Evolutionary conservation across 2,888 invertebrate species (phyloP).

Genomic region (Diloba caeruleocephala): DNA sequence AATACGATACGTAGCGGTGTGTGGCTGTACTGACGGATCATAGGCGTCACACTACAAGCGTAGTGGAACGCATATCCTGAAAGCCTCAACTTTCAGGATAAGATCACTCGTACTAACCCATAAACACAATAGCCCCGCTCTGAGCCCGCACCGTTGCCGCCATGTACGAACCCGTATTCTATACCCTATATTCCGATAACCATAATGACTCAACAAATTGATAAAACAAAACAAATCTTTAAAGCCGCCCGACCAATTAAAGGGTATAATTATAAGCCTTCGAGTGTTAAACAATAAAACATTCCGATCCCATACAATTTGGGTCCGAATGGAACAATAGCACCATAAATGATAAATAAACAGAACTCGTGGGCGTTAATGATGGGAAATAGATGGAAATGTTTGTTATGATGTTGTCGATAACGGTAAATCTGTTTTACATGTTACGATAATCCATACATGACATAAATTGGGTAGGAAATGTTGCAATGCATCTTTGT

Average conservation of each 20-base stretch:
- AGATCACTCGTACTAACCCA: no score
- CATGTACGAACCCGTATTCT: no score
- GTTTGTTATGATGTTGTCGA: conserved; percentile 29
- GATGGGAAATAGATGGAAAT: conserved; percentile 45
- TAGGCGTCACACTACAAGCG: no score
- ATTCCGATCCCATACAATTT: conserved; percentile 51
- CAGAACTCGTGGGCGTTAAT: conserved; percentile 56
- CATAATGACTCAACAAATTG: conserved; percentile 24
- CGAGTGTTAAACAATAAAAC: conserved; percentile 62
- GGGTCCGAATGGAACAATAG: conserved; percentile 47
- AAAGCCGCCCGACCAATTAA: conserved; percentile 57
- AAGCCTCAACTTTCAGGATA: no score
- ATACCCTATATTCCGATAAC: conserved; percentile 1
- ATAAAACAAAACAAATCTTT: conserved; percentile 47
- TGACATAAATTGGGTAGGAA: conserved; percentile 8
- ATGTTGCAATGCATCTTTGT: conserved; percentile 10
- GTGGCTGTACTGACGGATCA: no score
- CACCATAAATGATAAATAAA: conserved; percentile 56
- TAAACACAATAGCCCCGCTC: no score
- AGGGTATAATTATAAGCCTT: conserved; percentile 52
- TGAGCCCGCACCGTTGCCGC: no score
- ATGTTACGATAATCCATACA: conserved; percentile 20
- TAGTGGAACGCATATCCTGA: no score
- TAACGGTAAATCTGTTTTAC: conserved; percentile 33
- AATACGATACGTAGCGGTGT: no score